Base-by-base conservation (phyloP, 2,888 invertebrate species). In the Protodeltote pygarga region DNA sequence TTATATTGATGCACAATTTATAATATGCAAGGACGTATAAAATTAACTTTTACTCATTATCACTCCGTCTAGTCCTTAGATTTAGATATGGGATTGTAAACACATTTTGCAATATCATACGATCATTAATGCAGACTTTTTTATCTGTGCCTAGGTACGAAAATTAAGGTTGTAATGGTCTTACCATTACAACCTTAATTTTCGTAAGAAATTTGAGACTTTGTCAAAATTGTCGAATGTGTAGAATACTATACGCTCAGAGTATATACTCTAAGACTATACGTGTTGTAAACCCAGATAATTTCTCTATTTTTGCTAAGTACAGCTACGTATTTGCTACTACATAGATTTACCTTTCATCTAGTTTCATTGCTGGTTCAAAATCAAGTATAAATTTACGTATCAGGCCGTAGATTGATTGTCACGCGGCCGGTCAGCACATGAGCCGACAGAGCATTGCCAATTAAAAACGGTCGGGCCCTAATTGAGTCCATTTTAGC, bases 401-500 rank as follows among this genome's bases (percentile, higher is more conserved):
- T 51, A 42, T 37, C 28, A 46, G 40, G 33, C 42, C 38, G 40
- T 47, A 71, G 67, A 76, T 73, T 71, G 73, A 74, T 73, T 58
- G 70, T 62, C 58, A 28, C 54, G 50, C 68, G 60, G 66, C 64
- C 64, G 41, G 47, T 44, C 46, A 49, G 51, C 48, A 54, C 50
- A 63, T 52, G 64, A 51, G 45, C 42, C 64, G 65, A 73, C 75
- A 73, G 79, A 80, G 76, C 73, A 68, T 75, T 77, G 85, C 85
- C 88, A 89, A 89, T 89, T 89, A 89, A 84, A 83, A 79, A 71
- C 76, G 77, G 73, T 72, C 75, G 73, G 71, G 70, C 69, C 75
- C 78, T 87, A 89, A 89, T 89, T 89, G 85, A 81, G 75, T 71
- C 79, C 83, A 81, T 84, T 87, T 87, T 79, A 83, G 81, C 75